phyloP scores from a whole-genome alignment of 2,113 vertebrate genomes.

The Caloenas nicobarica region DNA sequence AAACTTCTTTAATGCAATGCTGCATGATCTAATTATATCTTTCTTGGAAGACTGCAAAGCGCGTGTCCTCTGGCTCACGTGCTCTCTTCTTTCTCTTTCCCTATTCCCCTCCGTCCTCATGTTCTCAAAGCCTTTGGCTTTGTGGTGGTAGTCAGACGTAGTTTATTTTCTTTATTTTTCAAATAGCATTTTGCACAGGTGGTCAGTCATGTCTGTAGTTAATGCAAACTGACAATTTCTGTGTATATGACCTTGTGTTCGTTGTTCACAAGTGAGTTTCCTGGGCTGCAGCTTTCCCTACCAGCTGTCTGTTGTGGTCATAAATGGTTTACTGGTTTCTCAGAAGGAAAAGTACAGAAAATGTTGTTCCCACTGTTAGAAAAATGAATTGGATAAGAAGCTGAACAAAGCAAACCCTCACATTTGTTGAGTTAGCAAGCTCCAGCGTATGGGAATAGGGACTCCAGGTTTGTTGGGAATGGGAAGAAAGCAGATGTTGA shows the following conservation, averaged over 20 bases:
- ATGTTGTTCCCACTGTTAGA: neutral
- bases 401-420: neutral
- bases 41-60: conserved; percentile 20
- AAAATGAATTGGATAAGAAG: neutral
- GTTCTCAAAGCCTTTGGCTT: neutral
- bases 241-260: neutral
- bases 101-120: neutral
- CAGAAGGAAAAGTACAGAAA: neutral
- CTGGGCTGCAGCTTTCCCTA: neutral
- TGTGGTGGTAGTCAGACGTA: neutral
- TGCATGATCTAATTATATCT: conserved; percentile 37
- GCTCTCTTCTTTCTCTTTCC: neutral
- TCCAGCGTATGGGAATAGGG: neutral
- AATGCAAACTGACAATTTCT: neutral
- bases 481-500: neutral
- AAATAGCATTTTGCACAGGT: neutral
- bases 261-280: neutral
- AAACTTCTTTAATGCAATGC: neutral
- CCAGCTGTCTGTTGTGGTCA: neutral
- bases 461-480: neutral
- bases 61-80: neutral
- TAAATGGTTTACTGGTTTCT: neutral
- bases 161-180: neutral
- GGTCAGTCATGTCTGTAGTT: neutral
- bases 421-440: neutral